Conservation (phyloP, 2,113 vertebrate genomes). For the Ploceus nigricollis region DNA sequence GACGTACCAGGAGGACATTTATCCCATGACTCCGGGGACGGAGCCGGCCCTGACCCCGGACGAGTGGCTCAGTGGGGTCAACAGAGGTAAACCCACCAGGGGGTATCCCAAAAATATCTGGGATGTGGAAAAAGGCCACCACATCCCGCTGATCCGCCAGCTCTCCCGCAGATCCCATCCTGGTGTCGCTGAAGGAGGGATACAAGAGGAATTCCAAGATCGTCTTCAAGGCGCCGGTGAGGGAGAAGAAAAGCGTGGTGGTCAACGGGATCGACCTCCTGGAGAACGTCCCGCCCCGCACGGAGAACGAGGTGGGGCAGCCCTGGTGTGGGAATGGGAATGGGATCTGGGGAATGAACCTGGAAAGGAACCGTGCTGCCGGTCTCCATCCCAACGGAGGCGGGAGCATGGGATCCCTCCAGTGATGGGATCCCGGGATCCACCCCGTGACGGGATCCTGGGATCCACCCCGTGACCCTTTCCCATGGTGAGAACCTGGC, state of each 20-base stretch:
- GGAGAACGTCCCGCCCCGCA: constrained; percentile 93
- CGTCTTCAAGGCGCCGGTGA: constrained; percentile 89
- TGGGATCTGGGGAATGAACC: not conserved
- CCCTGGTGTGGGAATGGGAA: fast-evolving
- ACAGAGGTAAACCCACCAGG: constrained; percentile 77
- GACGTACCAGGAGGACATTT: constrained; percentile 97
- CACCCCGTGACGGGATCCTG: fast-evolving
- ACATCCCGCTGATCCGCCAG: fast-evolving
- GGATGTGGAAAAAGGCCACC: fast-evolving
- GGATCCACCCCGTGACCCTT: not conserved
- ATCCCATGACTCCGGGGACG: constrained; percentile 93
- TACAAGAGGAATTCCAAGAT: constrained; percentile 85
- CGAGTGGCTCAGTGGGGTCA: constrained; percentile 92
- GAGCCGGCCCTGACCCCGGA: constrained; percentile 88
- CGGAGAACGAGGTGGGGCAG: constrained; percentile 88
- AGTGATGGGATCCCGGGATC: not conserved
- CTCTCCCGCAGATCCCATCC: constrained; percentile 82
- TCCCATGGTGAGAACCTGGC: not conserved
- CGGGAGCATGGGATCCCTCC: fast-evolving
- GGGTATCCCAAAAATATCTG: not conserved
- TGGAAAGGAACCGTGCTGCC: fast-evolving
- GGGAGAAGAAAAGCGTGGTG: constrained; percentile 89
- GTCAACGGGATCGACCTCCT: constrained; percentile 94
- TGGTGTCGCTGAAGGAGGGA: constrained; percentile 94
- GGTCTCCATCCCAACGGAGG: not conserved